A percentile compares a stretch with the other conserved stretches of the same genome.
Evolutionary conservation across 2,888 invertebrate species (phyloP).

Genomic region (Drosophila peninsularis): DNA sequence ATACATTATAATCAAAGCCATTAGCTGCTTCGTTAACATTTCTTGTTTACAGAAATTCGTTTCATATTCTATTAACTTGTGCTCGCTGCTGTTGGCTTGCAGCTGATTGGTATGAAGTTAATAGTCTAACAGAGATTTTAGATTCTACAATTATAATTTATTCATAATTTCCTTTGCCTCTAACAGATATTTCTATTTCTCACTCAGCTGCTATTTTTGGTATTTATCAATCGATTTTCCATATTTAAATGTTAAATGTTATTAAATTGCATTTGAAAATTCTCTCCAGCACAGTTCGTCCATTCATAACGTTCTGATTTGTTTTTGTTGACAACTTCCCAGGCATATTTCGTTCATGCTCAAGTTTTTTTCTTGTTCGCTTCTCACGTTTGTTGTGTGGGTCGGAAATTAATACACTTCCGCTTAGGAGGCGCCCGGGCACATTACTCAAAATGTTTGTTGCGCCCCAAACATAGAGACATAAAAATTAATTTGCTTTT

Average conservation of each 20-base stretch:
- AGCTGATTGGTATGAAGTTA: too few species aligned
- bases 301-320: slow-evolving; percentile 21
- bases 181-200: not conserved
- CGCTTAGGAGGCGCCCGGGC: slow-evolving; percentile 52
- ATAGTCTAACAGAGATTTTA: too few species aligned
- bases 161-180: not conserved
- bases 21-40: too few species aligned
- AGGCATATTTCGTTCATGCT: slow-evolving; percentile 16
- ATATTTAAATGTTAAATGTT: not conserved
- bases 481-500: slow-evolving; percentile 73
- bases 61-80: too few species aligned
- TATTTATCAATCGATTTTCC: not conserved
- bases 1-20: too few species aligned
- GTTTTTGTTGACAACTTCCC: slow-evolving; percentile 38
- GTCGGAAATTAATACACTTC: slow-evolving; percentile 76
- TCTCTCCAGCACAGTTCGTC: not conserved
- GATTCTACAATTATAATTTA: too few species aligned
- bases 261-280: not conserved
- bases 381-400: slow-evolving; percentile 20
- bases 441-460: slow-evolving; percentile 69
- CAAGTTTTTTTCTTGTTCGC: not conserved
- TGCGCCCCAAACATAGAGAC: slow-evolving; percentile 51
- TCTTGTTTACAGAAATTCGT: too few species aligned
- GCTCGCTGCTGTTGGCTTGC: too few species aligned
- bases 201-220: not conserved